Percentiles rank a stretch among this genome's conserved stretches.
These are phyloP conservation scores for Tethya wilhelma DNA, from an alignment of 37 sponge, comb jelly and placozoan genomes.

Conservation along the genomic window DNA sequence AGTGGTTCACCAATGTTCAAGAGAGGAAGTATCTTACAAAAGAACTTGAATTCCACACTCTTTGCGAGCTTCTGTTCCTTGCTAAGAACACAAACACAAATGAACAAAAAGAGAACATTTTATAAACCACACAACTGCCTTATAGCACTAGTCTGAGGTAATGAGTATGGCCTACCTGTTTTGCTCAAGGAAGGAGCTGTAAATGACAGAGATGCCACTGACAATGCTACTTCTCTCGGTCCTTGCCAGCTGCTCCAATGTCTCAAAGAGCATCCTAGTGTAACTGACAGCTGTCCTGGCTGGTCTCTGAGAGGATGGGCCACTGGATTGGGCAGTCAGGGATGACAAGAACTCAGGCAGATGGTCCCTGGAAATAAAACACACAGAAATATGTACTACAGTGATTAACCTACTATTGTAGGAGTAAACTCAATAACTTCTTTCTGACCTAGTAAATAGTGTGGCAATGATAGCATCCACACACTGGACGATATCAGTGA, in stretches of 20 bases:
- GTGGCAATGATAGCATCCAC: constrained; percentile 2
- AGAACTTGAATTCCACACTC: constrained; percentile 39
- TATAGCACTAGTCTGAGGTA: background rate
- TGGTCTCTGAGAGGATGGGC: background rate
- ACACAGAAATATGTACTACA: background rate
- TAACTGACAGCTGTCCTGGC: constrained; percentile 24
- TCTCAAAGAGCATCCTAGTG: constrained; percentile 13
- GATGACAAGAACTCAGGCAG: constrained; percentile 40
- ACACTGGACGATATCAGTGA: background rate
- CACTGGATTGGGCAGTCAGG: background rate
- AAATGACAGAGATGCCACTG: constrained; percentile 8
- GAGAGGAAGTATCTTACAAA: constrained; percentile 1
- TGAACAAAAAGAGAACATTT: too few species aligned
- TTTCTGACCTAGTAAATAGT: constrained; percentile 28
- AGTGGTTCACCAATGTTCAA: background rate
- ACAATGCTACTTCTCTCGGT: background rate
- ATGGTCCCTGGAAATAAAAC: constrained; percentile 23
- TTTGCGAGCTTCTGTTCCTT: constrained; percentile 4
- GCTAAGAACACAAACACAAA: constrained; percentile 6
- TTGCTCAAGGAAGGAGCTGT: constrained; percentile 19
- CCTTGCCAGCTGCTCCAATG: background rate
- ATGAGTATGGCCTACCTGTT: constrained; percentile 39
- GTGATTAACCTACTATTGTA: background rate
- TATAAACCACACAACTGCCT: too few species aligned
- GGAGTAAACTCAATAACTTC: background rate